Evolutionary conservation across 2,797 vertebrate genomes (phyloP), one percentile per base, ranked within the genome.

Genomic region (Scarus forsteni): DNA sequence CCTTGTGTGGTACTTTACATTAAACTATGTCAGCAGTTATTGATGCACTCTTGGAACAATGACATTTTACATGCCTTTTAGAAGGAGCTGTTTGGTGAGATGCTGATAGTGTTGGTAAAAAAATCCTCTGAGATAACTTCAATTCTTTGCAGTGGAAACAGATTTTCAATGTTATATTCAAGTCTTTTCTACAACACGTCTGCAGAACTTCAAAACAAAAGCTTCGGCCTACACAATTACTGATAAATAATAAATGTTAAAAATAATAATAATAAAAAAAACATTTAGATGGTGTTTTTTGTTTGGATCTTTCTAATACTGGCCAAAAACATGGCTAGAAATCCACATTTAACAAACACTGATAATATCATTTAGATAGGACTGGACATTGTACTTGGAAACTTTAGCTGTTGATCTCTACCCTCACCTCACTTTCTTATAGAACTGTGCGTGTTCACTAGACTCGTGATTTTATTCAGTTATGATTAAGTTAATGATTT

Each of bases 21-120:
- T 94, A 88, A 92, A 92, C 90, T 68, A 85, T 90, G 92, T 95
- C 93, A 94, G 94, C 93, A 92, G 88, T 92, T 94, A 94, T 92
- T 92, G 91, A 93, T 91, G 92, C 88, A 85, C 86, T 89, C 79
- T 86, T 90, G 91, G 92, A 92, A 94, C 92, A 93, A 90, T 92
- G 91, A 91, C 87, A 92, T 90, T 93, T 92, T 78, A 89, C 90
- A 83, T 84, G 84, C 80, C 75, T 84, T 80, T 87, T 77, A 82
- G 89, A 88, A 64, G 75, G 66, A 74, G 63, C 64, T 67, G n/a
- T 80, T 87, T 79, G 83, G 68, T 42, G 63, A 61, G 57, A 50
- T 15, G 13, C 59, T 83, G 66, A 80, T 36, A 45, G 19, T 72
- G 58, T 63, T 58, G 8, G 43, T 73, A 34, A 12, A 43, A 62